Base-by-base conservation (phyloP, 2,888 invertebrate genomes). In the Venustoraphidia nigricollis region DNA sequence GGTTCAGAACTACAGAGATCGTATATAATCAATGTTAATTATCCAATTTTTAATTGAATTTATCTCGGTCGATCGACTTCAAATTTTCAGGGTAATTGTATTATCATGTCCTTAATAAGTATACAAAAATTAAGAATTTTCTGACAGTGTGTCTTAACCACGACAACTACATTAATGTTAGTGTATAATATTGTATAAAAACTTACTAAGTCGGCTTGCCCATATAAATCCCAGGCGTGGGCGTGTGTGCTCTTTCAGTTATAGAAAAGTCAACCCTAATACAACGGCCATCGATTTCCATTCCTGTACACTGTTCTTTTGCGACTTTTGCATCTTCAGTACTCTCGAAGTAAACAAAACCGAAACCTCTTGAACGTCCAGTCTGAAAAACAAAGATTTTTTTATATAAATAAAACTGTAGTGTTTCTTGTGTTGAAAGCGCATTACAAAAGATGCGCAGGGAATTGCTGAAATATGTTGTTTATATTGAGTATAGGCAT, bases 171-270 rank as follows among this genome's bases (percentile, higher is more conserved):
- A 6, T 1, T 27, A 27, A 3, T 6, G 6, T 27, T 3, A 27
- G 6, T 27, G 27, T 27, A 27, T 6, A 27, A 27, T 27, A 27
- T 1, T 27, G 3, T 46, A 27, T 38, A 36, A 45, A 45, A 54
- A 71, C 79, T 74, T 65, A 82, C 80, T 76, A 74, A 27, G 92
- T 90, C 2, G 92, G 89, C 67, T 87, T 89, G 44, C 96, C 96
- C 85, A 94, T 91, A 63, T 96, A 96, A 57, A 95, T 86, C 49
- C 96, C 96, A 8, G 96, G 96, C 6, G 96, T 97, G 10, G 96
- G 96, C 1, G 95, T 94, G 65, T 96, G 96, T 9, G 96, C 91
- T 50, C 95, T 77, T 68, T 92, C 85, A 40, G 96, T 96, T 59
- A 96, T 93, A 8, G 95, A 95, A 69, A 79, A 96, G 68, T 95